These are phyloP conservation scores for Phenganax subtilis DNA, from an alignment of 92 coral and sea anemone species.

Conservation along the genomic window DNA sequence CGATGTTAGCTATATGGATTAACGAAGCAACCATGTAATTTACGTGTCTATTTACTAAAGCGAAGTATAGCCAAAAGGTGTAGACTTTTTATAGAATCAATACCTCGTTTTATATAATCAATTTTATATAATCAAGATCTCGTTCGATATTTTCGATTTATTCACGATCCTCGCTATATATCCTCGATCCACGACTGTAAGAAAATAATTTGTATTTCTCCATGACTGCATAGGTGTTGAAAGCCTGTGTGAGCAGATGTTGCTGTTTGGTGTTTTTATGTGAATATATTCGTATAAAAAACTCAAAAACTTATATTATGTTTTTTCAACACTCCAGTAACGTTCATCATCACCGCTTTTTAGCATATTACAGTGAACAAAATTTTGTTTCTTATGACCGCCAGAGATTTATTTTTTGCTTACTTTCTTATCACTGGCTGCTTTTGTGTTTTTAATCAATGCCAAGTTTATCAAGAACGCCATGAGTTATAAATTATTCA, in stretches of 20 bases:
- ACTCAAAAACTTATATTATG: neutral
- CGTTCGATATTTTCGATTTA: neutral
- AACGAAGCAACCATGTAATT: constrained; percentile 16
- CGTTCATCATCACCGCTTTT: neutral
- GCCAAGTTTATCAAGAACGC: constrained; percentile 22
- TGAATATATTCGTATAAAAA: neutral
- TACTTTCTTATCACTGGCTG: neutral
- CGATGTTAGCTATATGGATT: neutral
- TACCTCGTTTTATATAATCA: too few relatives aligned
- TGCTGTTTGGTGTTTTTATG: constrained; percentile 1
- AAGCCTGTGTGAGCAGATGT: constrained; percentile 8
- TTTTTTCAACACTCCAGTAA: neutral
- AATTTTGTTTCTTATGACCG: neutral
- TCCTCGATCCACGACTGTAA: neutral
- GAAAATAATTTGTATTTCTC: constrained; percentile 2
- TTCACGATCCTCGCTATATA: neutral
- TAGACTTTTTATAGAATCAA: too few relatives aligned
- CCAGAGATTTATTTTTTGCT: neutral
- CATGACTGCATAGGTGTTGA: neutral
- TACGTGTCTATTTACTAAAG: neutral
- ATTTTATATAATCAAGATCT: too few relatives aligned
- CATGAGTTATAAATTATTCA: constrained; percentile 32
- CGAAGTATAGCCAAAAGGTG: too few relatives aligned
- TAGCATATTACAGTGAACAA: too few relatives aligned
- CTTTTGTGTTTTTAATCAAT: neutral